These are phyloP conservation scores for Hyles euphorbiae DNA, from an alignment of 1,140 invertebrate species.

Conservation along the genomic window DNA sequence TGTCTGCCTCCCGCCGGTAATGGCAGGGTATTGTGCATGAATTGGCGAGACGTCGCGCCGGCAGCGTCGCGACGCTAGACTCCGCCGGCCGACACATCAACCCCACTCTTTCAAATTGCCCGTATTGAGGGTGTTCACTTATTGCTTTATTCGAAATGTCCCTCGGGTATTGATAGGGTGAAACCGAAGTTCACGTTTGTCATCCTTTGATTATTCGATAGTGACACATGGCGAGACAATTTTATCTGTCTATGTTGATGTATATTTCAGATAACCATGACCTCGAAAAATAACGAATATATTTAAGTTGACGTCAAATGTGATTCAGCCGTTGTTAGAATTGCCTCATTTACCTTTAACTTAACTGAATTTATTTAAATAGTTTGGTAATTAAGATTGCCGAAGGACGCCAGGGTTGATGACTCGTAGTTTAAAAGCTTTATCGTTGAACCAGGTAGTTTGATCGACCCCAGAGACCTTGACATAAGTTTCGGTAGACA, in stretches of 20 bases:
- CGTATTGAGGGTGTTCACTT: constrained; percentile 30
- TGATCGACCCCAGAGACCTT: constrained; percentile 29
- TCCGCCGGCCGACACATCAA: constrained; percentile 27
- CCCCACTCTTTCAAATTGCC: constrained; percentile 59
- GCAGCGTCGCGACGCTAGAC: constrained; percentile 24
- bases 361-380: background rate
- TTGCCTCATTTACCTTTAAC: no score
- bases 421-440: constrained; percentile 23
- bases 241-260: no score
- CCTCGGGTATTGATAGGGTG: no score
- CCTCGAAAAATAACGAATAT: no score
- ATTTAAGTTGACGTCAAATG: no score
- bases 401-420: constrained; percentile 45
- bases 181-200: no score
- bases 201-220: no score
- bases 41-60: constrained; percentile 3
- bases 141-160: background rate
- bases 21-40: no score
- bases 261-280: no score
- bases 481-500: constrained; percentile 26
- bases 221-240: no score
- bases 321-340: no score
- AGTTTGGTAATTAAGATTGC: constrained; percentile 36
- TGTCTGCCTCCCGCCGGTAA: background rate
- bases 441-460: constrained; percentile 22